Conservation (phyloP, 2,888 invertebrate genomes). For the Cosmopolites sordidus region DNA sequence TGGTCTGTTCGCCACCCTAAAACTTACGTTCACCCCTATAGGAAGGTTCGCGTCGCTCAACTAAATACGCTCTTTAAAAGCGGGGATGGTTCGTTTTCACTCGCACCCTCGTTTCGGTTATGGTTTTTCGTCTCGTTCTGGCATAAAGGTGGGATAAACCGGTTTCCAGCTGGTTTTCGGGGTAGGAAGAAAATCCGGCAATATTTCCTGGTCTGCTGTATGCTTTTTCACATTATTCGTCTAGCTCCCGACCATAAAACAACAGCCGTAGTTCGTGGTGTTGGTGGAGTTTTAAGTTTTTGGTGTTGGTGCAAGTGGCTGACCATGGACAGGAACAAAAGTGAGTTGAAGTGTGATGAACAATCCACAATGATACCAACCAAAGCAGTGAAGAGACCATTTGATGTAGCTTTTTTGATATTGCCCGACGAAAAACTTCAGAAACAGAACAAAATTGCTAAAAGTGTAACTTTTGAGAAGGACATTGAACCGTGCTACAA, state of each 20-base stretch:
- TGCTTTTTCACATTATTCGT: constrained; percentile 48
- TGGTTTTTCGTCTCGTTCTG: constrained; percentile 31
- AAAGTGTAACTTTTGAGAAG: constrained; percentile 50
- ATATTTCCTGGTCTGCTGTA: constrained; percentile 48
- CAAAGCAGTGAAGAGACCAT: constrained; percentile 67
- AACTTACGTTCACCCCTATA: constrained; percentile 50
- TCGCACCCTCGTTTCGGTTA: constrained; percentile 18
- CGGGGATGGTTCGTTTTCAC: constrained; percentile 30
- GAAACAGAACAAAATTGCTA: constrained; percentile 56
- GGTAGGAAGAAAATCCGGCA: constrained; percentile 46
- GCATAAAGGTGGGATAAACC: constrained; percentile 38
- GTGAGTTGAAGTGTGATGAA: constrained; percentile 47
- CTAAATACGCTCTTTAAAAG: constrained; percentile 42
- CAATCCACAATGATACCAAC: constrained; percentile 35
- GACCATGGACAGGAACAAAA: constrained; percentile 36
- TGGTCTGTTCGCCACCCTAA: constrained; percentile 47
- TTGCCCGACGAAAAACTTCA: constrained; percentile 79
- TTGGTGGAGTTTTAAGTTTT: neutral
- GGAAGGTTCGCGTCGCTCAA: constrained; percentile 43
- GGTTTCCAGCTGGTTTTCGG: constrained; percentile 41
- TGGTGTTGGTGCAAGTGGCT: neutral
- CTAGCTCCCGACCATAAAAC: constrained; percentile 34
- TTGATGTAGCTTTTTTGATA: constrained; percentile 87
- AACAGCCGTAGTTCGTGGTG: neutral
- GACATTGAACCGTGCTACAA: constrained; percentile 30